Base-by-base conservation (phyloP, 2,113 vertebrate genomes). In the Conger conger region DNA sequence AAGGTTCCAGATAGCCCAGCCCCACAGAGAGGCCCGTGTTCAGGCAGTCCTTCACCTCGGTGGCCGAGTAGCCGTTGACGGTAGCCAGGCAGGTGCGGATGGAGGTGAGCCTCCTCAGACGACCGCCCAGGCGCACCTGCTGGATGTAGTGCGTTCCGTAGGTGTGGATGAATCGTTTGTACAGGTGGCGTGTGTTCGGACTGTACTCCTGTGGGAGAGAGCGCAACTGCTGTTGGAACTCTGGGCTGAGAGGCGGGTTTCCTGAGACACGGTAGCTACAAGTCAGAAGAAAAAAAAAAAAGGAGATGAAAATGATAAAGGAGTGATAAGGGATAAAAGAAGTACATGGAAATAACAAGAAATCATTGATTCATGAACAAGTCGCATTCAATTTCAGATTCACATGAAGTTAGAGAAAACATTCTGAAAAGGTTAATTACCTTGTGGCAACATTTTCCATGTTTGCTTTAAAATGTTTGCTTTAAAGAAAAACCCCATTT, bases 121-220 rank as follows among this genome's bases (percentile, higher is more conserved):
- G 38, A 0, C 88, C 89, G 4, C 89, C 89, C 17, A 90, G 80
- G 1, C 79, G 27, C 20, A 86, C 89, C 16, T 80, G 79, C 23
- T 15, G 83, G 54, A 90, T 83, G 83, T 54, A 89, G 76, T 90
- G 89, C n/a, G 89, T 90, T n/a, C 89, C 89, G 50, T 84, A 90
- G 30, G 45, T 86, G 13, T 23, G 6, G 38, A 90, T 79, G 3
- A 90, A 37, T 0, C 76, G 17, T 15, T 18, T 45, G 40, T 87
- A 90, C 16, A 38, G 30, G 23, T 4, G 4, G 11, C 38, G 42
- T 9, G 83, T 85, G 3, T 13, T 80, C 1, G 1, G 0, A n/a
- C 33, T 45, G 23, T 85, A 85, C 4, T 37, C 23, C 2, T 68
- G 13, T 9, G 89, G 83, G 50, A 90, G 83, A 8, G 40, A 27